Conservation (phyloP, 1,140 invertebrate species). For the Nomia melanderi region DNA sequence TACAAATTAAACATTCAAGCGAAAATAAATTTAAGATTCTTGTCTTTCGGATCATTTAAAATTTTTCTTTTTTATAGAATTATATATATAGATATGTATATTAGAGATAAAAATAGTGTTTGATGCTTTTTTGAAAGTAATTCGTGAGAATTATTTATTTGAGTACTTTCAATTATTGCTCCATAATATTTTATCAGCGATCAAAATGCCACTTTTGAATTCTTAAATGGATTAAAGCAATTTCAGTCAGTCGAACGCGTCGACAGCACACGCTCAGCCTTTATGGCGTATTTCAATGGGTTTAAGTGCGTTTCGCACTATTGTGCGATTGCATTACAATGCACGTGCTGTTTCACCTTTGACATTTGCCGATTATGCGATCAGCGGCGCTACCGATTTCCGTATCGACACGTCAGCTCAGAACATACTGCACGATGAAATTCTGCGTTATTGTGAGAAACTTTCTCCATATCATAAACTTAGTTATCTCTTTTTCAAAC, state of each 20-base stretch:
- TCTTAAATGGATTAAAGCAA: background rate
- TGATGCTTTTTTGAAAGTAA: too few relatives aligned
- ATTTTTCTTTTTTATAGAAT: too few relatives aligned
- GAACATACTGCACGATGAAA: slow-evolving; percentile 14
- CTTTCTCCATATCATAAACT: background rate
- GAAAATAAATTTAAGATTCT: too few relatives aligned
- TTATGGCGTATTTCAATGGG: background rate
- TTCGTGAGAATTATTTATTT: too few relatives aligned
- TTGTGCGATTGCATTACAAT: background rate
- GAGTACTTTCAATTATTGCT: background rate
- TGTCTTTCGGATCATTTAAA: too few relatives aligned
- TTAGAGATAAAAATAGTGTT: too few relatives aligned
- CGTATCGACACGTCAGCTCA: background rate
- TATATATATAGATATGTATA: too few relatives aligned
- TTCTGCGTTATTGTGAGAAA: background rate
- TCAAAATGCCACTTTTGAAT: background rate
- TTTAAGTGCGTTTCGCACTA: background rate
- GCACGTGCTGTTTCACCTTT: slow-evolving; percentile 22
- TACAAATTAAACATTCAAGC: too few relatives aligned
- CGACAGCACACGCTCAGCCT: background rate
- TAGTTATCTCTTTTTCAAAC: background rate
- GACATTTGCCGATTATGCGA: slow-evolving; percentile 29
- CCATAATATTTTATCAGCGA: background rate
- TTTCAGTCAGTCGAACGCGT: background rate
- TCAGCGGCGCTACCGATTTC: slow-evolving; percentile 17